phyloP scores from a whole-genome alignment of 2,888 invertebrate genomes.

The Argyresthia albistria region DNA sequence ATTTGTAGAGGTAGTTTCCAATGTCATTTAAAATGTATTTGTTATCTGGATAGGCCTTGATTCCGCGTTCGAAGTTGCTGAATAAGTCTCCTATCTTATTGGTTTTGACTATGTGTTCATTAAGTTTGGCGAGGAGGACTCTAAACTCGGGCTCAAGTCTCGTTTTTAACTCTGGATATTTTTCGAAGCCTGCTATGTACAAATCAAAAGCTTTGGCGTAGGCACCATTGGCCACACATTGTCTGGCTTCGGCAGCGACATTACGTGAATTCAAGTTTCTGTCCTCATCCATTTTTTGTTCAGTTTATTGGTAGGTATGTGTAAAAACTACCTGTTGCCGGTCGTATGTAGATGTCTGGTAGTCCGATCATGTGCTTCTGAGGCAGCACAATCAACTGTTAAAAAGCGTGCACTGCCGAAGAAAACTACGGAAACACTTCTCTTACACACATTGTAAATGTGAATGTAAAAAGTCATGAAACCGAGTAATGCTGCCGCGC shows the following conservation, averaged over 20 bases:
- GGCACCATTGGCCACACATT: constrained; percentile 22
- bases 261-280: too few relatives aligned
- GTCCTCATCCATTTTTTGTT: too few relatives aligned
- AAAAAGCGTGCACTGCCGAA: too few relatives aligned
- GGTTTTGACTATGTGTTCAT: constrained; percentile 22
- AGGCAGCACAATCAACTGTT: too few relatives aligned
- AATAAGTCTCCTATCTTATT: constrained; percentile 41
- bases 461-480: too few relatives aligned
- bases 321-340: too few relatives aligned
- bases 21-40: constrained; percentile 41
- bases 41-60: constrained; percentile 34
- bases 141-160: constrained; percentile 37
- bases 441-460: too few relatives aligned
- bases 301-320: too few relatives aligned
- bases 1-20: constrained; percentile 59
- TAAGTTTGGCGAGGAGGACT: constrained; percentile 24
- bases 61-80: constrained; percentile 32
- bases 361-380: too few relatives aligned
- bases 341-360: too few relatives aligned
- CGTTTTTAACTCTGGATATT: constrained; percentile 22
- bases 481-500: too few relatives aligned
- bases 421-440: too few relatives aligned
- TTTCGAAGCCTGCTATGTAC: constrained; percentile 37
- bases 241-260: constrained; percentile 20
- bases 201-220: constrained; percentile 40